Conservation (phyloP, 2,888 invertebrate genomes). For the Unio pictorum region DNA sequence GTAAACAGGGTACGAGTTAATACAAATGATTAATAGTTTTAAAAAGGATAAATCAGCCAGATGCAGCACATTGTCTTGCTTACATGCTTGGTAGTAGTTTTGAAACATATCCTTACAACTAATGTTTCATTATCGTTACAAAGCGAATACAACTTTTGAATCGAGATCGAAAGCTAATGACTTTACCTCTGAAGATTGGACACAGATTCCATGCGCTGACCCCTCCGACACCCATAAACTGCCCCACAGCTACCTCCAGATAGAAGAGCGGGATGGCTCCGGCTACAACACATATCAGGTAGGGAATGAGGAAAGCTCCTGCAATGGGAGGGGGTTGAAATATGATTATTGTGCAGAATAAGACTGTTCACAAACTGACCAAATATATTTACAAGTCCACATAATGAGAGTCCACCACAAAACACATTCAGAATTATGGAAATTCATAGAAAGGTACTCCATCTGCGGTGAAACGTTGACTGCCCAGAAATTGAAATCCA, state of each 20-base stretch:
- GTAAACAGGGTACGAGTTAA: too few relatives aligned
- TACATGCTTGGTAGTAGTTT: too few relatives aligned
- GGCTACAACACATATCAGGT: slow-evolving; percentile 76
- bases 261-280: slow-evolving; percentile 78
- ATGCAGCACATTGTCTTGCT: too few relatives aligned
- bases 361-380: neutral
- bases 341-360: neutral
- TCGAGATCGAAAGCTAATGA: neutral
- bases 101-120: too few relatives aligned
- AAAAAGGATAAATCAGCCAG: too few relatives aligned
- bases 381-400: neutral
- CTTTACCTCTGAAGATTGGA: slow-evolving; percentile 75
- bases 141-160: too few relatives aligned
- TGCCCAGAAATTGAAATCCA: too few relatives aligned
- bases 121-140: too few relatives aligned
- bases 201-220: slow-evolving; percentile 77
- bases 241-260: slow-evolving; percentile 78
- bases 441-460: too few relatives aligned
- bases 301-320: slow-evolving; percentile 81
- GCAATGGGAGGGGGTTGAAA: slow-evolving; percentile 23
- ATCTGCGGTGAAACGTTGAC: too few relatives aligned
- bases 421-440: too few relatives aligned
- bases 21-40: too few relatives aligned
- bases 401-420: neutral
- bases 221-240: slow-evolving; percentile 76